phyloP scores from a whole-genome alignment of 2,888 invertebrate species.

The Pelosia muscerda region DNA sequence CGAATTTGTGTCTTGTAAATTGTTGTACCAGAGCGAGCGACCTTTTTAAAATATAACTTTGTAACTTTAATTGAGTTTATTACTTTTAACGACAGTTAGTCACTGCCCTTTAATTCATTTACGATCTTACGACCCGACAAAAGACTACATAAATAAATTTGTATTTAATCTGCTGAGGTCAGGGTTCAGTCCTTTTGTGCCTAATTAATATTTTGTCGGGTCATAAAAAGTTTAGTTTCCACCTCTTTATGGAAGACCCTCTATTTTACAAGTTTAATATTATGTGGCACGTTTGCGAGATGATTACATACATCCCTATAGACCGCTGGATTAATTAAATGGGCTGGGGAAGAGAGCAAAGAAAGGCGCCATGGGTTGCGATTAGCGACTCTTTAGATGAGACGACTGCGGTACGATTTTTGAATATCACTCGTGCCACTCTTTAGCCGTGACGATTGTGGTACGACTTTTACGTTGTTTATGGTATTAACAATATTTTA shows the following conservation, averaged over 20 bases:
- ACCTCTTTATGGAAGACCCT: constrained; percentile 17
- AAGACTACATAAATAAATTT: constrained; percentile 8
- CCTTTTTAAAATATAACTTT: neutral
- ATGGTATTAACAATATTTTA: too few species aligned
- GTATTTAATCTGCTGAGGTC: constrained; percentile 9
- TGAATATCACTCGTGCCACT: neutral
- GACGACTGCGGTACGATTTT: neutral
- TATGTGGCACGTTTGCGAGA: constrained; percentile 29
- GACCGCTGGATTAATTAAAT: constrained; percentile 37
- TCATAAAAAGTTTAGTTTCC: constrained; percentile 47
- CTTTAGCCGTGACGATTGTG: neutral
- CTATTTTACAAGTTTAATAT: constrained; percentile 38
- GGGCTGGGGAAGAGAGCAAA: constrained; percentile 21
- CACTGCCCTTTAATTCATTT: neutral
- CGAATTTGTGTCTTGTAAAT: too few species aligned
- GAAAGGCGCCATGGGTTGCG: constrained; percentile 8
- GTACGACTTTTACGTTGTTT: too few species aligned
- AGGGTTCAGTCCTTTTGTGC: constrained; percentile 20
- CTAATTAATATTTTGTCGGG: constrained; percentile 44
- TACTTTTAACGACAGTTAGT: constrained; percentile 5
- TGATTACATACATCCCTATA: constrained; percentile 29
- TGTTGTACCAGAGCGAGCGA: neutral
- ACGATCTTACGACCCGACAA: constrained; percentile 1
- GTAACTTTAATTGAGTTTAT: constrained; percentile 14
- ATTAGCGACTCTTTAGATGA: neutral